Base-by-base conservation (phyloP, 2,113 vertebrate species). In the Anthoscopus minutus region DNA sequence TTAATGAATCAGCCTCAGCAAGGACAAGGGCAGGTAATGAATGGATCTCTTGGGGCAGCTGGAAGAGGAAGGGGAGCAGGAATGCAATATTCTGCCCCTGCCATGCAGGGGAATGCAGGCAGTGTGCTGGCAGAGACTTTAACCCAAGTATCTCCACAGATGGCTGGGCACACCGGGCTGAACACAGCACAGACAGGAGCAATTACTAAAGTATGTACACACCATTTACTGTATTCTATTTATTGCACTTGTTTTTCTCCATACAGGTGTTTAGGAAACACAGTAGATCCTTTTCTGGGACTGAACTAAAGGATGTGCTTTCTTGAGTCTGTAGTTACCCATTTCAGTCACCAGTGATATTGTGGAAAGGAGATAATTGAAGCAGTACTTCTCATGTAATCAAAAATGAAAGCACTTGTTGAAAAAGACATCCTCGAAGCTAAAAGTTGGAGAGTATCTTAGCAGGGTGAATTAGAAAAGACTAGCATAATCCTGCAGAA, bases 121-220 rank as follows among this genome's bases (percentile, higher is more conserved):
- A 99, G 98, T 65, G 98, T 99, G 91, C 97, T 99, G 95, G 99
- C 99, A 35, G 99, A 99, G 97, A 98, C 99, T 12, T 98, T 99
- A 91, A 98, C 98, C 33, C 99, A 99, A 97, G 99, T 98, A 94
- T 98, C 98, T 60, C 96, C 98, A 47, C 98, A 99, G 96, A 98
- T 99, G 98, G 96, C 98, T 37, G 88, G 98, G 64, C 99, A 99
- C 71, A 96, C 98, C 11, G 92, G 98, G 47, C 93, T 99, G 97
- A 99, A 98, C 92, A 95, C 98, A 38, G 98, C 99, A 70, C 99
- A 99, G 98, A 97, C 98, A 65, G 99, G 99, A 98, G 98, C 98
- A 97, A 98, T 99, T 97, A 97, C 98, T 94, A 99, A 99, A 98
- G 99, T 99, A 97, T 97, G 98, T 98, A 61, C 60, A 54, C 65